phyloP scores from a whole-genome alignment of 92 coral and sea anemone genomes.

The Muricea muricata region DNA sequence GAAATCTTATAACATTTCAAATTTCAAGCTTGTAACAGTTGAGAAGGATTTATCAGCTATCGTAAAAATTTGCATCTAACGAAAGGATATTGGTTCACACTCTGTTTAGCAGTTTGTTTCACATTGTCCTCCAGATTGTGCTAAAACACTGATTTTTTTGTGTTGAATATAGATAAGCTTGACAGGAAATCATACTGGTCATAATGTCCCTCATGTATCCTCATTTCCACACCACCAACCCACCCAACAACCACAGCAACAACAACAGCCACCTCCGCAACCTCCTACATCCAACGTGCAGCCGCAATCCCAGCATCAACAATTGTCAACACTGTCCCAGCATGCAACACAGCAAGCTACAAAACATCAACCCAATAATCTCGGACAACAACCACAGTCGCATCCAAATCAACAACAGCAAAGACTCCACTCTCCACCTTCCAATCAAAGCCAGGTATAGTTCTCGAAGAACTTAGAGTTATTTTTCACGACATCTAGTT shows the following conservation, averaged over 20 bases:
- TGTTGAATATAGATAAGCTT: constrained; percentile 12
- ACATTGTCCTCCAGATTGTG: too few relatives aligned
- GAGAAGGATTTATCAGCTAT: too few relatives aligned
- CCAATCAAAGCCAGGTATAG: constrained; percentile 89
- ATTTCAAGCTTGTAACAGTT: too few relatives aligned
- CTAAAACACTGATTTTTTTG: background rate
- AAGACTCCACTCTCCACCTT: constrained; percentile 76
- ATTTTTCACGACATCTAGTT: too few relatives aligned
- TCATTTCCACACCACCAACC: constrained; percentile 19
- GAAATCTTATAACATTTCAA: too few relatives aligned
- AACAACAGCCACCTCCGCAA: constrained; percentile 13
- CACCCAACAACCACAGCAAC: constrained; percentile 17
- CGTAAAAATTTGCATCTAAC: too few relatives aligned
- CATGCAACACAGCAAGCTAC: constrained; percentile 57
- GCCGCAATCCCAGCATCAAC: constrained; percentile 61
- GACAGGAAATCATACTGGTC: constrained; percentile 25
- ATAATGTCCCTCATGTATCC: constrained; percentile 4
- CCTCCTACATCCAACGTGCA: constrained; percentile 10
- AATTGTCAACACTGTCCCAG: constrained; percentile 52
- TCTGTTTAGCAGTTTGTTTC: too few relatives aligned
- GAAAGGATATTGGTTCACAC: too few relatives aligned
- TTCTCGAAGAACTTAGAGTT: too few relatives aligned
- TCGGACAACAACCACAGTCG: constrained; percentile 53
- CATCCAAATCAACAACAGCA: constrained; percentile 73
- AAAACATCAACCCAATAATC: constrained; percentile 52